phyloP scores from a whole-genome alignment of 2,888 invertebrate species.

The Syrphus vitripennis region DNA sequence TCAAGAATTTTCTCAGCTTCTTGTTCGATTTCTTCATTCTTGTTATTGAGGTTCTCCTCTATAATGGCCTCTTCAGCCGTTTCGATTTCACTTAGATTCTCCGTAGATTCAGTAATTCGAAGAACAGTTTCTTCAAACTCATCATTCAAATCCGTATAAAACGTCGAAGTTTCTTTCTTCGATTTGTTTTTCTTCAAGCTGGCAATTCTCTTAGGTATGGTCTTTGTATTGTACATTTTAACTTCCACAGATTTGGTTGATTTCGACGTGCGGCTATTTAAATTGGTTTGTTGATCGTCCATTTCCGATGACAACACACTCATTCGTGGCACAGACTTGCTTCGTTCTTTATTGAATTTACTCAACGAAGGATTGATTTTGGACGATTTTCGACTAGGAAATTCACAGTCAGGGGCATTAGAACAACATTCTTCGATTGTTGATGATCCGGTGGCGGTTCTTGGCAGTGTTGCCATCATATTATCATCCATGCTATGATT shows the following conservation, averaged over 20 bases:
- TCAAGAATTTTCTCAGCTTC: constrained; percentile 45
- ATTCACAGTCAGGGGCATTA: constrained; percentile 72
- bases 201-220: constrained; percentile 87
- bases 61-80: constrained; percentile 62
- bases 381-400: constrained; percentile 68
- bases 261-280: constrained; percentile 76
- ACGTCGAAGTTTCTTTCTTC: constrained; percentile 85
- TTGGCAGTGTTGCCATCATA: constrained; percentile 75
- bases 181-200: constrained; percentile 86
- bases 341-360: constrained; percentile 77
- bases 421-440: constrained; percentile 53
- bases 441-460: constrained; percentile 71
- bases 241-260: constrained; percentile 82
- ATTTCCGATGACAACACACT: constrained; percentile 74
- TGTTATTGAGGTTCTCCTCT: constrained; percentile 5
- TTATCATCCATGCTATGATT: constrained; percentile 78
- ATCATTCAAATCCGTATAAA: constrained; percentile 86
- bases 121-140: constrained; percentile 82
- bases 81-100: constrained; percentile 80
- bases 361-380: constrained; percentile 29
- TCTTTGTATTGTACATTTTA: constrained; percentile 86
- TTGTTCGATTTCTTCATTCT: constrained; percentile 1
- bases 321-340: constrained; percentile 80
- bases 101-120: constrained; percentile 86
- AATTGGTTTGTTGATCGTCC: constrained; percentile 74